Evolutionary conservation across 2,888 invertebrate genomes (phyloP).

Genomic region (Apomyelois bistriatella): DNA sequence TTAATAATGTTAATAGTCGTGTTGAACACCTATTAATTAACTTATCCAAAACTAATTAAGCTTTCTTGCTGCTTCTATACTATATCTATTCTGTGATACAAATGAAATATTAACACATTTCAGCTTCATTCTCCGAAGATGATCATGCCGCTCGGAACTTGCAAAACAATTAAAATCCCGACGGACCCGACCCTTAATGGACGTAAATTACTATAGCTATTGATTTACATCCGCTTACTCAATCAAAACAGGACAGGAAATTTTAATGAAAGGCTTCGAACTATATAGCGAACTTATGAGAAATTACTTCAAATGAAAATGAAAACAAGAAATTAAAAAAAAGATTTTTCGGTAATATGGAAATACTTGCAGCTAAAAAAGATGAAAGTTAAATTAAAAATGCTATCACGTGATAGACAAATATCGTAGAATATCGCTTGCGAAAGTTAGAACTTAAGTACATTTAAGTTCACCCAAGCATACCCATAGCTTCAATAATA

Average conservation of each 20-base stretch:
- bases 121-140: slow-evolving; percentile 2
- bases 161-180: slow-evolving; percentile 14
- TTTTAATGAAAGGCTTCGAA: slow-evolving; percentile 25
- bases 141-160: background rate
- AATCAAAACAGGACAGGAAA: slow-evolving; percentile 18
- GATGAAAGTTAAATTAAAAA: too few species aligned
- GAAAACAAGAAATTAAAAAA: too few species aligned
- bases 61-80: too few species aligned
- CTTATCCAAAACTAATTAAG: too few species aligned
- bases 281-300: background rate
- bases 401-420: too few species aligned
- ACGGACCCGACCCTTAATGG: slow-evolving; percentile 12
- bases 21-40: background rate
- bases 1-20: background rate
- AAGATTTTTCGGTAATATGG: too few species aligned
- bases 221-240: slow-evolving; percentile 14
- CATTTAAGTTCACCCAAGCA: too few species aligned
- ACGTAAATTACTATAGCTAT: slow-evolving; percentile 10
- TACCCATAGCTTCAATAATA: too few species aligned
- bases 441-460: too few species aligned
- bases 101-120: background rate
- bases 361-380: too few species aligned
- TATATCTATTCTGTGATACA: background rate
- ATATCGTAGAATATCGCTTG: too few species aligned
- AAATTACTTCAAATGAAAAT: too few species aligned